Percentiles rank a stretch among this genome's conserved stretches.
These are phyloP conservation scores for Chinchilla lanigera DNA, from an alignment of 2,113 vertebrate genomes.

Conservation along the genomic window DNA sequence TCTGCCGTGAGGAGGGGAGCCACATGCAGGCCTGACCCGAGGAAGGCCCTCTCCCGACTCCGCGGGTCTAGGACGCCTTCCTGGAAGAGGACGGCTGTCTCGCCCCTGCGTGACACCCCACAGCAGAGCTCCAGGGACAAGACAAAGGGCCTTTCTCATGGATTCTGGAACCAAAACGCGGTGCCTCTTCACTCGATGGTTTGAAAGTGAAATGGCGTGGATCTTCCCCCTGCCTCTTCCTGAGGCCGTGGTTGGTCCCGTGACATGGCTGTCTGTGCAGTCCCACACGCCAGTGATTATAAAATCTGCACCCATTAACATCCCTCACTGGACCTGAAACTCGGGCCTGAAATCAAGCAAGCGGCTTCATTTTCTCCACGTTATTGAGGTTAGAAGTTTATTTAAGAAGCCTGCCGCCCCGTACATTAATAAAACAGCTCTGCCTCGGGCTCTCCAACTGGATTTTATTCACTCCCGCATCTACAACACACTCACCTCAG, in stretches of 20 bases:
- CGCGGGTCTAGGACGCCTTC: neutral
- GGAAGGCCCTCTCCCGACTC: neutral
- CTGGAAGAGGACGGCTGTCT: slow-evolving; percentile 10
- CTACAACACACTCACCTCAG: neutral
- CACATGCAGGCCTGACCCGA: neutral
- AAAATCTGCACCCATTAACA: slow-evolving; percentile 21
- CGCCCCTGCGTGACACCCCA: neutral
- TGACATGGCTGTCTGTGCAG: neutral
- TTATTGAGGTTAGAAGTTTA: neutral
- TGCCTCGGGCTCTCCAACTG: neutral
- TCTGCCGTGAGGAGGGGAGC: neutral
- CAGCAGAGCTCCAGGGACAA: neutral
- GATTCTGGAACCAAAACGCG: neutral
- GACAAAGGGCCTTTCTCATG: neutral
- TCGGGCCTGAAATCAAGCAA: neutral
- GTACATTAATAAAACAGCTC: slow-evolving; percentile 15
- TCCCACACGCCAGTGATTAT: neutral
- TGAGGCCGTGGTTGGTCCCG: neutral
- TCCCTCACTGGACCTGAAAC: neutral
- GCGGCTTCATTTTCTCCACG: neutral
- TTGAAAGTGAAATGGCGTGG: neutral
- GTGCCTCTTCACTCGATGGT: neutral
- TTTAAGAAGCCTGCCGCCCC: neutral
- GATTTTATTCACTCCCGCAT: neutral
- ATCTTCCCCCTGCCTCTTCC: neutral